phyloP scores from a whole-genome alignment of 2,888 invertebrate species.

The Hyposoter didymator region DNA sequence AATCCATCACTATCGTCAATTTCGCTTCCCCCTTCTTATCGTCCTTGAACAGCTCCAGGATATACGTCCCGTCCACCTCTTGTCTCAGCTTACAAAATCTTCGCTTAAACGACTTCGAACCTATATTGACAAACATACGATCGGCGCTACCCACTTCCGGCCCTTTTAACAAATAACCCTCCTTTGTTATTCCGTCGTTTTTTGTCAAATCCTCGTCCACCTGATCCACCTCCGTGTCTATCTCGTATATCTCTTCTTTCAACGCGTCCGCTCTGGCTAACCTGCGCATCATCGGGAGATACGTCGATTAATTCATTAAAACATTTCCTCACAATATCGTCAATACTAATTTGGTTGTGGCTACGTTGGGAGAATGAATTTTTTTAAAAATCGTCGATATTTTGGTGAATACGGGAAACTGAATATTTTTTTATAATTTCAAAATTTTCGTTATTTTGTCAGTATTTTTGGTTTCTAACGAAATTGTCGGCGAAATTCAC shows the following conservation, averaged over 20 bases:
- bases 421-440: no score
- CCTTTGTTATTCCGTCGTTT: constrained; percentile 93
- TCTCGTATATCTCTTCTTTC: constrained; percentile 95
- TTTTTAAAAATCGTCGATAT: no score
- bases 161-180: constrained; percentile 96
- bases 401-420: no score
- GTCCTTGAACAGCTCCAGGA: constrained; percentile 96
- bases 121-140: constrained; percentile 95
- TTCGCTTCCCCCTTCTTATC: constrained; percentile 96
- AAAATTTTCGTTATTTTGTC: no score
- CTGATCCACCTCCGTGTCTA: constrained; percentile 94
- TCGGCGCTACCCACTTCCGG: constrained; percentile 96
- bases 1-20: constrained; percentile 96
- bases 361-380: no score
- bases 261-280: constrained; percentile 86
- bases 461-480: no score
- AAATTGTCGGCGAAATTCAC: no score
- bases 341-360: no score
- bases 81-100: constrained; percentile 95
- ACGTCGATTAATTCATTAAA: constrained; percentile 15
- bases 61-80: constrained; percentile 96
- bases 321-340: no score
- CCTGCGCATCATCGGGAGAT: constrained; percentile 38
- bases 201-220: constrained; percentile 90
- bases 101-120: constrained; percentile 96